Conservation (phyloP, 2,888 invertebrate genomes). For the Cephus rjabovi region DNA sequence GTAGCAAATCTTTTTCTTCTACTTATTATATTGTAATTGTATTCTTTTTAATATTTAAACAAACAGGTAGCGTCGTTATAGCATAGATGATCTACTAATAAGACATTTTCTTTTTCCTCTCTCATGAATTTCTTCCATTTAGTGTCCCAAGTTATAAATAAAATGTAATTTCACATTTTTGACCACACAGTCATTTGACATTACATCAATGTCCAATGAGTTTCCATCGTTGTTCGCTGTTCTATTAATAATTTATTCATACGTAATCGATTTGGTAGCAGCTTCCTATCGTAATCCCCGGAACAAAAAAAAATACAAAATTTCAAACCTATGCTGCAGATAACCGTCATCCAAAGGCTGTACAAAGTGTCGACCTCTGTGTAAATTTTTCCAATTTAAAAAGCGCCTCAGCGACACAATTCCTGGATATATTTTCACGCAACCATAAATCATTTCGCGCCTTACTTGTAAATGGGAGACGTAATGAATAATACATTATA, state of each 20-base stretch:
- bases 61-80: not conserved
- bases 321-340: not conserved
- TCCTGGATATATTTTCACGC: not conserved
- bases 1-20: not conserved
- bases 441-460: constrained; percentile 6
- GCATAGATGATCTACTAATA: not conserved
- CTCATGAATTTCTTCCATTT: not conserved
- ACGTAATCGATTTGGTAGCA: not conserved
- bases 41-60: not conserved
- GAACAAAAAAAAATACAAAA: not conserved
- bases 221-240: not conserved
- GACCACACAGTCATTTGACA: not conserved
- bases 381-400: not conserved
- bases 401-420: not conserved
- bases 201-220: not conserved
- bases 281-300: not conserved
- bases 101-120: not conserved
- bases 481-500: constrained; percentile 15
- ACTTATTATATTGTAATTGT: not conserved
- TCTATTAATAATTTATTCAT: not conserved
- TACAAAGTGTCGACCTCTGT: not conserved
- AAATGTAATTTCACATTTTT: not conserved
- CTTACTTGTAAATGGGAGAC: constrained; percentile 30
- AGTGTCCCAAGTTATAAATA: not conserved
- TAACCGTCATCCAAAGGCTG: not conserved